Evolutionary conservation across 2,797 vertebrate species (phyloP).

Genomic region (Dicrostonyx torquatus): DNA sequence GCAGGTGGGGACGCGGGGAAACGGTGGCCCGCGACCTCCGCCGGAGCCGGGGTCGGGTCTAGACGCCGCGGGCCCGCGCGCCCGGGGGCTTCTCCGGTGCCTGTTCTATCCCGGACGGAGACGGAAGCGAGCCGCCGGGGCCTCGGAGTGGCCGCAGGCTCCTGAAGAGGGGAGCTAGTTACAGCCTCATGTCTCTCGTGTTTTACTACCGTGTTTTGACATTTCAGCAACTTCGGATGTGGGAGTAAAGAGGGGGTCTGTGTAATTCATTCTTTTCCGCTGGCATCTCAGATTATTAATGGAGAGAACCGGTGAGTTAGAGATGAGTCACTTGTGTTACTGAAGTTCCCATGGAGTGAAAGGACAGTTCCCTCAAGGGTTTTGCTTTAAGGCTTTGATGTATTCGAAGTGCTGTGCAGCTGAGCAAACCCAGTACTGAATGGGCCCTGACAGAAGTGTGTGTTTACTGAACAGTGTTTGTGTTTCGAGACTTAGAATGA

Average conservation of each 20-base stretch:
- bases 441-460: not conserved
- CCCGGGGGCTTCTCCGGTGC: not conserved
- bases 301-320: not conserved
- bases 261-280: slow-evolving; percentile 23
- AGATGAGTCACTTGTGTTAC: not conserved
- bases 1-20: not conserved
- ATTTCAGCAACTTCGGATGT: slow-evolving; percentile 42
- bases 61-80: not conserved
- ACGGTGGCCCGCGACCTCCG: not conserved
- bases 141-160: not conserved
- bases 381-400: not conserved
- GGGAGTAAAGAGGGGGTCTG: not conserved
- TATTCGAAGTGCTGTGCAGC: slow-evolving; percentile 45
- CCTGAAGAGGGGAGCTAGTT: not conserved
- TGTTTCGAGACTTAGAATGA: not conserved
- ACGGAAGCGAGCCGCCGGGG: not conserved
- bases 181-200: not conserved
- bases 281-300: not conserved
- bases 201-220: slow-evolving; percentile 8
- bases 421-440: not conserved
- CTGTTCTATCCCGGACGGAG: not conserved
- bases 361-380: not conserved
- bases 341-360: not conserved
- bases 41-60: not conserved
- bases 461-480: slow-evolving; percentile 33